Base-by-base conservation (phyloP, 2,888 invertebrate genomes). In the Ecliptopera silaceata region DNA sequence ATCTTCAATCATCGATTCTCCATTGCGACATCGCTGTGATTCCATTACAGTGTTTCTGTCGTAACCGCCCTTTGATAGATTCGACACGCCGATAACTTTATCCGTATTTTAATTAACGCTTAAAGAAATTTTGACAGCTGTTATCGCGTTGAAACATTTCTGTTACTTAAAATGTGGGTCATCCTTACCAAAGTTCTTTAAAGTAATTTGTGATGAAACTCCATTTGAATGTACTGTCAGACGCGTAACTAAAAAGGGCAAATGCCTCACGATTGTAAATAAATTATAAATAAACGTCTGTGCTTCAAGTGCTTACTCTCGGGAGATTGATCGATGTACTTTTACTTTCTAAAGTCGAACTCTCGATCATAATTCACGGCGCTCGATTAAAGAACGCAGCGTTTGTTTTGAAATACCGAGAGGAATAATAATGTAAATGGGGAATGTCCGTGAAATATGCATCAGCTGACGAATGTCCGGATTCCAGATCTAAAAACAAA, bases 401-500 rank as follows among this genome's bases (percentile, higher is more conserved):
- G 64, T 75, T 80, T 79, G 73, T 84, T 82, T 85, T 81, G 83
- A 86, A 84, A 86, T 85, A 74, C 79, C 72, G n/a, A 64, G 56
- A 61, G 65, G 71, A 69, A n/a, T n/a, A 69, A 69, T 69, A 64
- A 80, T 79, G 77, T 78, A 78, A 84, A 84, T 84, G 81, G 76
- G 77, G 74, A 83, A 82, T 86, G 71, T 81, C 81, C 69, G 77
- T 83, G 79, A 84, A 80, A 82, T 83, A 84, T 86, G 84, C 74
- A 71, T 68, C 63, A 65, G 58, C 71, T 85, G 87, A 88, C 79
- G 82, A 81, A 88, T 84, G 86, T 73, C 79, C 72, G 66, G 65
- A 83, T 84, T 85, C 84, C 72, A 82, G 80, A 80, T 84, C 85
- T 85, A 86, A 84, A 87, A 87, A 83, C 80, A 80, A 83, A 84